phyloP scores from a whole-genome alignment of 1,140 invertebrate species.

The Halyomorpha halys region DNA sequence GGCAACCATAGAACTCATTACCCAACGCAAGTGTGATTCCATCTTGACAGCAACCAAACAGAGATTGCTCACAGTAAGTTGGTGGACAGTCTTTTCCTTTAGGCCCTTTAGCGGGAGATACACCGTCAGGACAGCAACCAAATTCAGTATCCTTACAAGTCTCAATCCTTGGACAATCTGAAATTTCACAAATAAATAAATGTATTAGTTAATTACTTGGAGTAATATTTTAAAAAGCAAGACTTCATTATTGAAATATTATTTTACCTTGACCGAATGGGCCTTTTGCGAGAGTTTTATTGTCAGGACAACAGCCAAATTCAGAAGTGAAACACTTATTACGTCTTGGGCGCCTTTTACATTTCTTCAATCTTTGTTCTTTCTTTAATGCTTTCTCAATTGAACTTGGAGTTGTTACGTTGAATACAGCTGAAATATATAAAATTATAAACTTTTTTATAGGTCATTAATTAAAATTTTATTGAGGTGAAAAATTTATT shows the following conservation, averaged over 20 bases:
- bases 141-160: slow-evolving; percentile 71
- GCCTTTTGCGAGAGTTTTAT: slow-evolving; percentile 66
- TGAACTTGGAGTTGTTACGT: slow-evolving; percentile 34
- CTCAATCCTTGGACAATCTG: slow-evolving; percentile 55
- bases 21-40: slow-evolving; percentile 65
- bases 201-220: neutral
- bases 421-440: slow-evolving; percentile 23
- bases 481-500: too few relatives aligned
- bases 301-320: slow-evolving; percentile 86
- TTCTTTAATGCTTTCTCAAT: slow-evolving; percentile 40
- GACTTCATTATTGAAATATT: neutral
- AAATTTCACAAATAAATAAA: slow-evolving; percentile 15
- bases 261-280: slow-evolving; percentile 64
- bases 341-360: slow-evolving; percentile 44
- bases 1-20: slow-evolving; percentile 74
- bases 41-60: slow-evolving; percentile 81
- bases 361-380: slow-evolving; percentile 44
- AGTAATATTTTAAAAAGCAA: neutral
- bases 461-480: too few relatives aligned
- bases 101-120: slow-evolving; percentile 65
- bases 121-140: slow-evolving; percentile 82
- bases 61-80: slow-evolving; percentile 58
- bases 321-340: slow-evolving; percentile 53
- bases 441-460: too few relatives aligned
- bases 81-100: slow-evolving; percentile 66